phyloP scores from a whole-genome alignment of 2,888 invertebrate species.

The Metacarcinus magister region DNA sequence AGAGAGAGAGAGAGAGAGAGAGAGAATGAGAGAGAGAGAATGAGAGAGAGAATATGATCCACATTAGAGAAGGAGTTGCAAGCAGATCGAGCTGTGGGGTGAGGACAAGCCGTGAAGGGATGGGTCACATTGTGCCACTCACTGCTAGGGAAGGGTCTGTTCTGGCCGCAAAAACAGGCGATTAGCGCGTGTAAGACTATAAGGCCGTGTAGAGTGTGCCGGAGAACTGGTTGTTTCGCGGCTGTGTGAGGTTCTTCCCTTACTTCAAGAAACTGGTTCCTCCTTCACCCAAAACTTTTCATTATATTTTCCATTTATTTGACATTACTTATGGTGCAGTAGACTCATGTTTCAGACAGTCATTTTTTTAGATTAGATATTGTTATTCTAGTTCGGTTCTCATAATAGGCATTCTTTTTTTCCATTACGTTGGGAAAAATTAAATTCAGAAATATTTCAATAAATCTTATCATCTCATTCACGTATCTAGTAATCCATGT shows the following conservation, averaged over 20 bases:
- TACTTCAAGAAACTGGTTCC: slow-evolving; percentile 65
- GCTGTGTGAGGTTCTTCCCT: slow-evolving; percentile 6
- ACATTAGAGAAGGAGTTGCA: not conserved
- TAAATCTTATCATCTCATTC: not conserved
- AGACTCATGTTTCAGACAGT: not conserved
- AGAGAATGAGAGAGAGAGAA: slow-evolving; percentile 56
- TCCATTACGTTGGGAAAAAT: not conserved
- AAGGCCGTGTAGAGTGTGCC: slow-evolving; percentile 66
- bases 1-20: not conserved
- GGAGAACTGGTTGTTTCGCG: slow-evolving; percentile 63
- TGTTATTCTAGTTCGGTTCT: not conserved
- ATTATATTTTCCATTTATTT: slow-evolving; percentile 26
- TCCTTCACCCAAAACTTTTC: not conserved
- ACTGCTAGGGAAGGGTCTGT: slow-evolving; percentile 11
- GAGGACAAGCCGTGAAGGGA: not conserved
- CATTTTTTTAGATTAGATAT: not conserved
- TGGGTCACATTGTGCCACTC: not conserved
- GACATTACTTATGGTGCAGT: not conserved
- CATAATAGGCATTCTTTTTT: not conserved
- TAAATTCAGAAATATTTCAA: not conserved
- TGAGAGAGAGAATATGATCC: not conserved
- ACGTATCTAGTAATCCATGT: not conserved
- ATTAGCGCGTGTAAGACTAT: slow-evolving; percentile 64
- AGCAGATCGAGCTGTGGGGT: not conserved
- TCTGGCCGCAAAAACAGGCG: slow-evolving; percentile 58